Conservation (phyloP, 30 jellyfish, hydroid and myxozoan species). For the Aurelia coerulea region DNA sequence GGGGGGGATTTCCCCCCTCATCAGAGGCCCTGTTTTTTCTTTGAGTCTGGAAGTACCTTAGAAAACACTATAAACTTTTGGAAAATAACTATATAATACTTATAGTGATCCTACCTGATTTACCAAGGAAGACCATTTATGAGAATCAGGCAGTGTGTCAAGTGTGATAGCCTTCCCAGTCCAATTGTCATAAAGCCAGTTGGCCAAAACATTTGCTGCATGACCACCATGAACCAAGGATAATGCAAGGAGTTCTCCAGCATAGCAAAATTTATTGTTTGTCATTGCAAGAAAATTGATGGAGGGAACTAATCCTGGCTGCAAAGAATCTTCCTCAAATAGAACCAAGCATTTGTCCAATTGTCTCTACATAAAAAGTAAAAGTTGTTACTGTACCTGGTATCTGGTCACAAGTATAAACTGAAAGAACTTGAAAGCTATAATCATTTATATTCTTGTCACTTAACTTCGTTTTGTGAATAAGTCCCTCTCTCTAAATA, state of each 20-base stretch:
- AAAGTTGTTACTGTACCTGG: too few species aligned
- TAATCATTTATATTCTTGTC: too few species aligned
- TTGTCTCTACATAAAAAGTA: neutral
- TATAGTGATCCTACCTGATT: neutral
- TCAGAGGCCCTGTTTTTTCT: too few species aligned
- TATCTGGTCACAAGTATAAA: too few species aligned
- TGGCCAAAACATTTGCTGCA: slow-evolving; percentile 3
- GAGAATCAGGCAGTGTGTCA: neutral
- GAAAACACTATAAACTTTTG: too few species aligned
- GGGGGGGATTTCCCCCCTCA: too few species aligned
- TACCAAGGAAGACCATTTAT: neutral
- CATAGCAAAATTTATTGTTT: neutral
- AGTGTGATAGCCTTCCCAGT: neutral
- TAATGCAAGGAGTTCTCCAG: neutral
- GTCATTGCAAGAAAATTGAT: neutral
- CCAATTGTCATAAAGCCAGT: neutral
- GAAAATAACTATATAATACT: too few species aligned
- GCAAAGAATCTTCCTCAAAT: neutral
- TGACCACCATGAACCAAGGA: neutral
- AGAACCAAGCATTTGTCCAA: neutral
- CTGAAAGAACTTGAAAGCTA: too few species aligned
- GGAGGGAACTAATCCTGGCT: neutral
- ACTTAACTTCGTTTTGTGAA: too few species aligned
- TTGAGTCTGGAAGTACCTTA: too few species aligned
- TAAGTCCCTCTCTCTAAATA: too few species aligned